Base-by-base conservation (phyloP, 2,797 vertebrate species). In the Centropyge bicolor region DNA sequence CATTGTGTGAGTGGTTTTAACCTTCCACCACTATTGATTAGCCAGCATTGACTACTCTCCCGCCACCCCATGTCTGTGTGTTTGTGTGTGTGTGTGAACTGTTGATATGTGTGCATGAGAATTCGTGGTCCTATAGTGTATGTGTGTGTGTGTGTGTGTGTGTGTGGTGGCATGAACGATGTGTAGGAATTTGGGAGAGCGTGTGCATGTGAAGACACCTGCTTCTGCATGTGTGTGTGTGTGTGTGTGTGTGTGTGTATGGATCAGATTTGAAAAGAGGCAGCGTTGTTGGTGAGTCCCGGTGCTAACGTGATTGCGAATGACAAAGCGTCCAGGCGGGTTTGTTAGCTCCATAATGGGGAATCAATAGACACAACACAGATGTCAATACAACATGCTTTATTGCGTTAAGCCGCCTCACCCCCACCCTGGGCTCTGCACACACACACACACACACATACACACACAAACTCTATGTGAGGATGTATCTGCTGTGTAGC, bases 311-410 rank as follows among this genome's bases (percentile, higher is more conserved):
- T 95, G 95, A 95, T 96, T 95, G 95, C 88, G 89, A 95, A 95
- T 96, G 95, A 95, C 95, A 95, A 95, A 95, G 94, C 94, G 94
- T 96, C 95, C 94, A 92, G 91, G 92, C 90, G 94, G 94, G 95
- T 96, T 96, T 95, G 95, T 96, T 96, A 96, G 95, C 90, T 94
- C 93, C 94, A 93, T 96, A 96, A 96, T 95, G 94, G 95, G 93
- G 95, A 96, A 96, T 96, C 95, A 95, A 96, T 96, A 95, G 93
- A 95, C 94, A 95, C 95, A 95, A 95, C 95, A 95, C 94, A 95
- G 95, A 95, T 95, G 95, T 95, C 95, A 96, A 96, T 96, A 96
- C 95, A 94, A 95, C 94, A 95, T 94, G 95, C 93, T 95, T 95
- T 95, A 96, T 95, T 95, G 93, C 92, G 94, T 95, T 95, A 95